A percentile compares a stretch with the other conserved stretches of the same genome.
phyloP scores from a whole-genome alignment of 2,888 invertebrate species.

The Macrosoma leucophasiata region DNA sequence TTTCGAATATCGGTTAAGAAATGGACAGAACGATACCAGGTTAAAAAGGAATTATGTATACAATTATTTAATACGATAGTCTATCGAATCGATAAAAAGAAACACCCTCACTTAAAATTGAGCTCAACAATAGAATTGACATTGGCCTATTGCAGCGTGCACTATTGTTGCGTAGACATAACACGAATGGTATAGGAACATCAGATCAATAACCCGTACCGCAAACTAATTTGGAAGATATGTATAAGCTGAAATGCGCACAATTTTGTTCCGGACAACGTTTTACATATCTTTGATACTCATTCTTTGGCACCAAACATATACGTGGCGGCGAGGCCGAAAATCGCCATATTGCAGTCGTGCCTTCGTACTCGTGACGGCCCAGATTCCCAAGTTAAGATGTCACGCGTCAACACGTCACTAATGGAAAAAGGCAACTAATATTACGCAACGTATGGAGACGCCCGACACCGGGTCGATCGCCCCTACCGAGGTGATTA shows the following conservation, averaged over 20 bases:
- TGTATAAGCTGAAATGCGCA: constrained; percentile 57
- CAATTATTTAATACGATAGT: constrained; percentile 33
- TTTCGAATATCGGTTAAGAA: constrained; percentile 39
- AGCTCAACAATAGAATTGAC: constrained; percentile 73
- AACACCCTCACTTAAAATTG: constrained; percentile 67
- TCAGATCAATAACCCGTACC: constrained; percentile 73
- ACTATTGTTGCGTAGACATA: constrained; percentile 53
- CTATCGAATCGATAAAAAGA: constrained; percentile 57
- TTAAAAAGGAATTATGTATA: constrained; percentile 46
- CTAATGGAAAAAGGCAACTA: constrained; percentile 51
- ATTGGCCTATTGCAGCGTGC: constrained; percentile 48
- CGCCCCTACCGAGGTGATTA: constrained; percentile 51
- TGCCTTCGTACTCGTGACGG: constrained; percentile 29
- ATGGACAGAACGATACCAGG: constrained; percentile 63
- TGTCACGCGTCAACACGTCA: constrained; percentile 21
- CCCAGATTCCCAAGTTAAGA: constrained; percentile 21
- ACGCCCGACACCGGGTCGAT: constrained; percentile 37
- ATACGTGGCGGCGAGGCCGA: constrained; percentile 48
- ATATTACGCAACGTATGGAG: constrained; percentile 54
- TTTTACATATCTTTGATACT: constrained; percentile 64
- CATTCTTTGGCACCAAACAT: constrained; percentile 73
- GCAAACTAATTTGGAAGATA: constrained; percentile 68
- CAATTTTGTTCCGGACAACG: constrained; percentile 54
- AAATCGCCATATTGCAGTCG: constrained; percentile 44
- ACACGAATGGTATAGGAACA: constrained; percentile 68